These are phyloP conservation scores for Circaetus cinerascens DNA, from an alignment of 2,113 vertebrate genomes.

Conservation along the genomic window DNA sequence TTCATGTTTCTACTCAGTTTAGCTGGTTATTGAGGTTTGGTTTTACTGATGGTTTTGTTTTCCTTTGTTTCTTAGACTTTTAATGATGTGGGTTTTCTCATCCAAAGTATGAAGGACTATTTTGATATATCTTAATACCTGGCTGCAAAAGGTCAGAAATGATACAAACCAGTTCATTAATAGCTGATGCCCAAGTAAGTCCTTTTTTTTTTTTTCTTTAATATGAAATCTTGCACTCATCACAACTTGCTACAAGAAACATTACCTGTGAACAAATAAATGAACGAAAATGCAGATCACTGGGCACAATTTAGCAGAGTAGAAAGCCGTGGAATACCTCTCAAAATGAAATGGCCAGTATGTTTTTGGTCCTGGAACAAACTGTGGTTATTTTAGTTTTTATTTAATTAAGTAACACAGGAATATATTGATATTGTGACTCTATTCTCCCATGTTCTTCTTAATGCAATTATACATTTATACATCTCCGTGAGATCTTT, in stretches of 20 bases:
- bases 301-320: not conserved
- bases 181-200: not conserved
- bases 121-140: not conserved
- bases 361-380: not conserved
- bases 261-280: not conserved
- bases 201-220: not conserved
- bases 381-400: not conserved
- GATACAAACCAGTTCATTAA: not conserved
- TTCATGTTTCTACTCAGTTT: not conserved
- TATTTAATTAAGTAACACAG: not conserved
- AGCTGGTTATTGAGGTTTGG: not conserved
- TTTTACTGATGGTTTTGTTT: not conserved
- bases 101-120: not conserved
- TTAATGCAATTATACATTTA: not conserved
- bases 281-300: not conserved
- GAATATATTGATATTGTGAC: not conserved
- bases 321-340: not conserved
- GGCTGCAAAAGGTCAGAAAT: not conserved
- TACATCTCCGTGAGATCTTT: not conserved
- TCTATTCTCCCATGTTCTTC: not conserved
- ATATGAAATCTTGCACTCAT: not conserved
- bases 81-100: not conserved
- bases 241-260: not conserved
- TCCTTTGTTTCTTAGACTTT: not conserved
- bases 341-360: not conserved